phyloP scores from a whole-genome alignment of 2,888 invertebrate species.

The Mythimna ferrago region DNA sequence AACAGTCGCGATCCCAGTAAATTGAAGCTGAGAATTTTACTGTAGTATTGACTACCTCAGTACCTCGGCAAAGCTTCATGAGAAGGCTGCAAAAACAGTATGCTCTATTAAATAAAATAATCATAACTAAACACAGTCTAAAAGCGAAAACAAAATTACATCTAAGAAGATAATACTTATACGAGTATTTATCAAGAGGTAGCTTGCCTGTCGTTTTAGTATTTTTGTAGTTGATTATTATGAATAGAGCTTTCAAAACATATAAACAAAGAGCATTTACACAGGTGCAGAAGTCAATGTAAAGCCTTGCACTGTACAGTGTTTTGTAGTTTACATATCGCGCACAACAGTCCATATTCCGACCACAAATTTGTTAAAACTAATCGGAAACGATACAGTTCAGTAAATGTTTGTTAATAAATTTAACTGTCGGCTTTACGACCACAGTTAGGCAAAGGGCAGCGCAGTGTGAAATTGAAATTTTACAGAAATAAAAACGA shows the following conservation, averaged over 20 bases:
- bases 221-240: not conserved
- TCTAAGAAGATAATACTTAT: too few relatives aligned
- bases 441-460: slow-evolving; percentile 66
- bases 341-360: slow-evolving; percentile 6
- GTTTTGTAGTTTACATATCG: slow-evolving; percentile 14
- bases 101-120: too few relatives aligned
- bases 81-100: too few relatives aligned
- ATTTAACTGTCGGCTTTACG: slow-evolving; percentile 63
- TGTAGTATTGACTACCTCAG: too few relatives aligned
- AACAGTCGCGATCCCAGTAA: too few relatives aligned
- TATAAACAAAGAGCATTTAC: too few relatives aligned
- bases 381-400: slow-evolving; percentile 36
- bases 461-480: slow-evolving; percentile 83
- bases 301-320: not conserved
- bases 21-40: too few relatives aligned
- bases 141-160: not conserved
- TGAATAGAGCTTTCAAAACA: too few relatives aligned
- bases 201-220: not conserved
- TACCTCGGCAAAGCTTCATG: too few relatives aligned
- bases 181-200: too few relatives aligned
- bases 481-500: slow-evolving; percentile 78
- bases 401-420: slow-evolving; percentile 53
- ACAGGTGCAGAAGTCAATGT: not conserved
- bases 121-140: too few relatives aligned
- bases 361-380: slow-evolving; percentile 32